Evolutionary conservation across 2,888 invertebrate genomes (phyloP).

Genomic region (Smittia aterrima): DNA sequence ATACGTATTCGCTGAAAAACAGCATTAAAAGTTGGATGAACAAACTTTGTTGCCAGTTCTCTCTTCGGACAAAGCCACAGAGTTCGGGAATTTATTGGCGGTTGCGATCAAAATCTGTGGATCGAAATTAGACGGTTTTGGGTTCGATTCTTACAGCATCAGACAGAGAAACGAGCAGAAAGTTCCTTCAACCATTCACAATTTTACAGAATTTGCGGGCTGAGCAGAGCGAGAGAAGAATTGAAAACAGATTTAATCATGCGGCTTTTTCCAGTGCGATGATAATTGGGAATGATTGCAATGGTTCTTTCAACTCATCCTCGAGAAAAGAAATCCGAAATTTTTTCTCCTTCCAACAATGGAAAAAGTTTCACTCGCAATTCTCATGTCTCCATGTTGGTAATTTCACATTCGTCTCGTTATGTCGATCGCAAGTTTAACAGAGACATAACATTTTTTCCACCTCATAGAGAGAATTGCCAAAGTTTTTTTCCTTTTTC

Average conservation of each 20-base stretch:
- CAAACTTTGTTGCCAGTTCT: neutral
- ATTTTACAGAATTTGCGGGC: too few species aligned
- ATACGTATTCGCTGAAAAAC: neutral
- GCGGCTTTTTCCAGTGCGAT: neutral
- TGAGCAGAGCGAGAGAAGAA: too few species aligned
- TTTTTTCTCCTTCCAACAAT: too few species aligned
- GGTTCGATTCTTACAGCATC: too few species aligned
- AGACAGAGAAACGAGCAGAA: too few species aligned
- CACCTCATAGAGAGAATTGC: neutral
- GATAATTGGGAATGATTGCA: conserved; percentile 4
- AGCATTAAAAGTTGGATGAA: neutral
- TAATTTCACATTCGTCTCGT: neutral
- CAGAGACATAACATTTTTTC: too few species aligned
- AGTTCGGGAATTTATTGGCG: neutral
- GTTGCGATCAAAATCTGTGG: neutral
- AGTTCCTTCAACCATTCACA: too few species aligned
- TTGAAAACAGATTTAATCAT: conserved; percentile 2
- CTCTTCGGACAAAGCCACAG: neutral
- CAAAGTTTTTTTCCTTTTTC: conserved; percentile 20
- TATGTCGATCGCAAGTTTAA: neutral
- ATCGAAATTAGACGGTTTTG: too few species aligned
- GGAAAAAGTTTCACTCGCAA: neutral
- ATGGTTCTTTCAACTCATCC: neutral
- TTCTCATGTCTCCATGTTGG: neutral
- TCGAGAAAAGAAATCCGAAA: neutral